Conservation (phyloP, 1,140 invertebrate genomes). For the Melipona quadrifasciata region DNA sequence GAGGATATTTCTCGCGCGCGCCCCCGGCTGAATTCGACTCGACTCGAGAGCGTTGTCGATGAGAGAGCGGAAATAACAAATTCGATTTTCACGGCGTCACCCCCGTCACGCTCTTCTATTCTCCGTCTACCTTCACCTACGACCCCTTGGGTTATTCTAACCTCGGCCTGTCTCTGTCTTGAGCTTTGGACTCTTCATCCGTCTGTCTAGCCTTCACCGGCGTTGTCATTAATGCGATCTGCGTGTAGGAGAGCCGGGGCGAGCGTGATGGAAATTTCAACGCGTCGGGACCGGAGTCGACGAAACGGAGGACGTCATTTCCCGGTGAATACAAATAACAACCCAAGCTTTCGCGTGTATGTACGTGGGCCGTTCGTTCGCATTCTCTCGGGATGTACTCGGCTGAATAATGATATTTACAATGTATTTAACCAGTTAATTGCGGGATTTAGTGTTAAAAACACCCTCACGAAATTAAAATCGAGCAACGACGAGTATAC, state of each 20-base stretch:
- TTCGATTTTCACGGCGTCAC: conserved; percentile 61
- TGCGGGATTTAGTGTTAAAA: too few species aligned
- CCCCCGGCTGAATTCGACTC: not conserved
- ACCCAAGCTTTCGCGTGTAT: not conserved
- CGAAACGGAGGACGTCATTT: conserved; percentile 46
- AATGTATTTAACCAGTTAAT: too few species aligned
- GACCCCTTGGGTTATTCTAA: not conserved
- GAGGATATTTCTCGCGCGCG: conserved; percentile 63
- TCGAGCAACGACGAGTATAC: too few species aligned
- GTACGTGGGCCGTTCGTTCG: not conserved
- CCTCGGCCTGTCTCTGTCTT: not conserved
- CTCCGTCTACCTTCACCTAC: not conserved
- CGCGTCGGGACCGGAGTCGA: not conserved
- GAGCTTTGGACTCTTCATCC: not conserved
- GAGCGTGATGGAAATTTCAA: conserved; percentile 52
- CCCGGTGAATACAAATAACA: conserved; percentile 47
- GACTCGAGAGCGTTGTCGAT: conserved; percentile 61
- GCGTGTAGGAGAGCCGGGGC: not conserved
- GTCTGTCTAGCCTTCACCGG: not conserved
- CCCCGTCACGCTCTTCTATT: conserved; percentile 4
- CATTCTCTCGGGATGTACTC: not conserved
- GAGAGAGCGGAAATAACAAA: conserved; percentile 70
- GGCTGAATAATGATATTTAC: too few species aligned
- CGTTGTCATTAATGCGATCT: conserved; percentile 47
- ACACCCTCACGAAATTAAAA: too few species aligned